phyloP scores from a whole-genome alignment of 2,888 invertebrate genomes.

The Gymnosoma rotundatum region DNA sequence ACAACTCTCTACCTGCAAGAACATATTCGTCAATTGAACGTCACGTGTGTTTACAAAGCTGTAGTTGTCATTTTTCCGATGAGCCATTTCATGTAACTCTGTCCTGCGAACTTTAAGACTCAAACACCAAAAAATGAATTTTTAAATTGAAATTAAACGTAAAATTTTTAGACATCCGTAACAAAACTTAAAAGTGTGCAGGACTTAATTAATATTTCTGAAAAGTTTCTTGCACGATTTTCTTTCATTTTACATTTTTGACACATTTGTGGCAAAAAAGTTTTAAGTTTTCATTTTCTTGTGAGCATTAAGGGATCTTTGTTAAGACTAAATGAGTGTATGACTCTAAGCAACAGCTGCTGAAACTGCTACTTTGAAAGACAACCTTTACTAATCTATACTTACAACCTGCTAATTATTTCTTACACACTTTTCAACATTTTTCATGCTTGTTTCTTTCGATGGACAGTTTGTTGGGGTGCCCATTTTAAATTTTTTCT shows the following conservation, averaged over 20 bases:
- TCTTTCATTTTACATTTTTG: slow-evolving; percentile 59
- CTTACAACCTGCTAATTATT: slow-evolving; percentile 67
- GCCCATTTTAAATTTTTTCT: neutral
- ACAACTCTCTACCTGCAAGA: too few relatives aligned
- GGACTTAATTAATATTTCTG: too few relatives aligned
- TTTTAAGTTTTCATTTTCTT: neutral
- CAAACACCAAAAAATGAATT: too few relatives aligned
- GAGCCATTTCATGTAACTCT: too few relatives aligned
- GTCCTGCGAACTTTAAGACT: too few relatives aligned
- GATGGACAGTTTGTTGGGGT: slow-evolving; percentile 22
- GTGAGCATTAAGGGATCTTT: slow-evolving; percentile 4
- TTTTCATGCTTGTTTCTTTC: neutral
- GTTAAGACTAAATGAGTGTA: slow-evolving; percentile 7
- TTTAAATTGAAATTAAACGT: too few relatives aligned
- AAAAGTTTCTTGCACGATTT: slow-evolving; percentile 14
- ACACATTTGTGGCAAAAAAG: slow-evolving; percentile 42
- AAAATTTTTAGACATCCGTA: too few relatives aligned
- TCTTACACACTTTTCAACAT: slow-evolving; percentile 46
- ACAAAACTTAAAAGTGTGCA: too few relatives aligned
- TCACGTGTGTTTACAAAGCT: too few relatives aligned
- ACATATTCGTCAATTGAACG: too few relatives aligned
- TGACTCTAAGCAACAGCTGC: slow-evolving; percentile 61
- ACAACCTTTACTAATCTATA: slow-evolving; percentile 67
- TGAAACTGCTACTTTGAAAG: slow-evolving; percentile 54
- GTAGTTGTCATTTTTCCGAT: too few relatives aligned